Evolutionary conservation across 2,797 vertebrate species (phyloP).

Genomic region (Phylloscopus collybita): DNA sequence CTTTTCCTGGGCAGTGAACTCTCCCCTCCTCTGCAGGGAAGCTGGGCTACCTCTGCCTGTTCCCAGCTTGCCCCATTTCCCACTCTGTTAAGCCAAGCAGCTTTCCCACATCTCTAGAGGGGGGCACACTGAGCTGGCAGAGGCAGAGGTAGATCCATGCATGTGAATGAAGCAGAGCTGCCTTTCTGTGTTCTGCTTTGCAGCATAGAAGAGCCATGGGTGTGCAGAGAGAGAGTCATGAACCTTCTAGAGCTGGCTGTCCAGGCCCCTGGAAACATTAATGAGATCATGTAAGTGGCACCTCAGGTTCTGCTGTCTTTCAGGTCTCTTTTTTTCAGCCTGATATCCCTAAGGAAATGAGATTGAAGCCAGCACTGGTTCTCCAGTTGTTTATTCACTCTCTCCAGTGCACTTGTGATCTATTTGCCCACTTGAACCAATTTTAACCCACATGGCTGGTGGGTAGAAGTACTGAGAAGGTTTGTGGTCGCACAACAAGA

Average conservation of each 20-base stretch:
- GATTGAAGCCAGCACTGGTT: neutral
- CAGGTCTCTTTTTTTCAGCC: neutral
- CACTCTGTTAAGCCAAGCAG: neutral
- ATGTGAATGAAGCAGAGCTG: neutral
- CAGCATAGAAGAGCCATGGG: slow-evolving; percentile 83
- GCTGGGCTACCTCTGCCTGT: neutral
- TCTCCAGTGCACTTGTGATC: neutral
- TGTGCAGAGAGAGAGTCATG: slow-evolving; percentile 47
- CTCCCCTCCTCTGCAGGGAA: neutral
- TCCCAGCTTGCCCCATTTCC: neutral
- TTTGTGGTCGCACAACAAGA: accelerated
- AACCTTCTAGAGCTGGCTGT: slow-evolving; percentile 66
- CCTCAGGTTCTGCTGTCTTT: neutral
- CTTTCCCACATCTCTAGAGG: accelerated
- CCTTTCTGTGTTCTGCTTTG: neutral
- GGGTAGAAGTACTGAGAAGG: neutral
- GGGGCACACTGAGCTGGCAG: neutral
- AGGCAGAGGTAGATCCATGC: neutral
- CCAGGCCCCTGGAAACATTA: slow-evolving; percentile 57
- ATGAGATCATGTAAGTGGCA: slow-evolving; percentile 73
- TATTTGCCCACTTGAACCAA: neutral
- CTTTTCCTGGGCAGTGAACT: neutral
- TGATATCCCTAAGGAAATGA: neutral
- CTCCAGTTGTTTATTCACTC: neutral
- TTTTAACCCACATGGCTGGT: neutral